These are phyloP conservation scores for Diaphora mendica DNA, from an alignment of 2,888 invertebrate genomes.

Conservation along the genomic window DNA sequence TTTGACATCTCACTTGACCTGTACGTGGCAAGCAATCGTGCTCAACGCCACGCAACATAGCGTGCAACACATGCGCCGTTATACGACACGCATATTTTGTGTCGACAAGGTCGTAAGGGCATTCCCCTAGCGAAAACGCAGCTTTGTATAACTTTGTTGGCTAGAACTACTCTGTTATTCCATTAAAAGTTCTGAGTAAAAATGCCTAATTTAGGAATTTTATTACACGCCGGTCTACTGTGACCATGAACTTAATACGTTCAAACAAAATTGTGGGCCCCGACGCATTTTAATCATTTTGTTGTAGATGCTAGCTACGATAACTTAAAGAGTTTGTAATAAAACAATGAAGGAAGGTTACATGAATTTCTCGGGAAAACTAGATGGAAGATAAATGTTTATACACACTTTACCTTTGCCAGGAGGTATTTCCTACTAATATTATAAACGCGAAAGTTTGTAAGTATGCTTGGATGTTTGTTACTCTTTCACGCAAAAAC, in stretches of 20 bases:
- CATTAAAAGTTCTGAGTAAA: slow-evolving; percentile 59
- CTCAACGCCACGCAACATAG: not conserved
- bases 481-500: too few species aligned
- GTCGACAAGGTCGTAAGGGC: not conserved
- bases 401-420: too few species aligned
- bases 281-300: not conserved
- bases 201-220: slow-evolving; percentile 41
- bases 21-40: not conserved
- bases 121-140: not conserved
- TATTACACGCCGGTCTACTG: slow-evolving; percentile 21
- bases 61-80: not conserved
- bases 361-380: not conserved
- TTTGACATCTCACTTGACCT: not conserved
- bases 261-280: not conserved
- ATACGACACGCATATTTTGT: not conserved
- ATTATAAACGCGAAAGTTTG: too few species aligned
- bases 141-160: slow-evolving; percentile 45
- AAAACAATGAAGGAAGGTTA: not conserved
- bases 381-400: not conserved
- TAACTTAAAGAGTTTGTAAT: not conserved
- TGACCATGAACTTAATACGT: not conserved
- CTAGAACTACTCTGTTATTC: slow-evolving; percentile 53
- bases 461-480: too few species aligned
- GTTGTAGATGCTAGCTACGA: slow-evolving; percentile 18
- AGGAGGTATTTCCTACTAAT: too few species aligned